These are phyloP conservation scores for Temnothorax nylanderi DNA, from an alignment of 1,140 invertebrate species.

Conservation along the genomic window DNA sequence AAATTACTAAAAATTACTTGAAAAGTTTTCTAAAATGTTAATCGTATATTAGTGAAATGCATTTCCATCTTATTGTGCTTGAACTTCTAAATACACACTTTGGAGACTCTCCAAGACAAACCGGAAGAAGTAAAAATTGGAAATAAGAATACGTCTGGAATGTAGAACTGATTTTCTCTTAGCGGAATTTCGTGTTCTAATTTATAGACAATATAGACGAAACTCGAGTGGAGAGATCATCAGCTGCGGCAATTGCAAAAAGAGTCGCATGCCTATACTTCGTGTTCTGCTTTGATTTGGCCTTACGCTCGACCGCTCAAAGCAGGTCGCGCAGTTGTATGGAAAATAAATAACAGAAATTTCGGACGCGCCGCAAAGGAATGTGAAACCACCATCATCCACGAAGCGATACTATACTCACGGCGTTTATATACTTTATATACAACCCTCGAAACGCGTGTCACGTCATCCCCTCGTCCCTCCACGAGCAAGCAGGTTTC, in stretches of 20 bases:
- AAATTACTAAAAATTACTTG: neutral
- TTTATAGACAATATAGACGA: neutral
- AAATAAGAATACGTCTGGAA: neutral
- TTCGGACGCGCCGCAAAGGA: neutral
- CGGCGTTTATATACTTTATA: neutral
- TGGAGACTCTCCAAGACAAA: neutral
- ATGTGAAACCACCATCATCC: neutral
- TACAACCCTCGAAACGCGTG: conserved; percentile 55
- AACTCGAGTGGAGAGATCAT: neutral
- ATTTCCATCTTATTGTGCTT: neutral
- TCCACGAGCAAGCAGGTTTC: conserved; percentile 63
- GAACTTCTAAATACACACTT: neutral
- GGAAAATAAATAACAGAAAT: conserved; percentile 35
- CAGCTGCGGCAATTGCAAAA: neutral
- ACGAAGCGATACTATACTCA: conserved; percentile 13
- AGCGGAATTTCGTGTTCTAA: neutral
- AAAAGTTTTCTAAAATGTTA: neutral
- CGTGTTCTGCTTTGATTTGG: neutral
- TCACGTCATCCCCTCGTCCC: conserved; percentile 33
- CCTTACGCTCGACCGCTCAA: neutral
- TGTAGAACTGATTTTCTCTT: neutral
- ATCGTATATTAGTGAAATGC: neutral
- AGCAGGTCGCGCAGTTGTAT: neutral
- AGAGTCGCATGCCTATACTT: neutral
- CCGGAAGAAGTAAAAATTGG: neutral